Base-by-base conservation (phyloP, 2,797 vertebrate genomes). In the Valencia hispanica region DNA sequence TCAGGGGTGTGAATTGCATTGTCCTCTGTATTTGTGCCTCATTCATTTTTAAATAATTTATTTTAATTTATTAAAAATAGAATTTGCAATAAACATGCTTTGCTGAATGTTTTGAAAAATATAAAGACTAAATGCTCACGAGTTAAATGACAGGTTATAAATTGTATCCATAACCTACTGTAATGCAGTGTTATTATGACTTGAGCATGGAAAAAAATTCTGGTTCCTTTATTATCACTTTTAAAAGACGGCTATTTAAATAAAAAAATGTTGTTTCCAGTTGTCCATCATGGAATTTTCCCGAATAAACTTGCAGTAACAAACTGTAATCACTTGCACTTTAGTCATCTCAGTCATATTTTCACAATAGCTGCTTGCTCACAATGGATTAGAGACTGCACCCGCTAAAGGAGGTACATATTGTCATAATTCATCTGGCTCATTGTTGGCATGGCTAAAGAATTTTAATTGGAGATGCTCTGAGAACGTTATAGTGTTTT, bases 391-490 rank as follows among this genome's bases (percentile, higher is more conserved):
- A 76, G 68, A 79, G 55, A 84, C 73, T 80, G 53, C 59, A 74
- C 68, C 75, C 73, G 79, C 84, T 83, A 82, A 84, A 91, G 70
- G 78, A 87, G 84, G 50, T 72, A 51, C 0, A 25, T 78, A 81
- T 89, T 90, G 88, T 92, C 85, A 87, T 89, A 86, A 91, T 92
- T 91, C 79, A 86, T 92, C 92, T 90, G 87, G 81, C 72, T 89
- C 51, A 75, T 74, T 84, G 87, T 91, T 91, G 80, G 75, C 74
- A 91, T 87, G 89, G 88, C 89, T 83, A 84, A 91, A 91, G 82
- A 86, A 92, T 93, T 94, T 94, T 94, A 95, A 96, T 96, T 96
- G 93, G 90, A 92, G 86, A 88, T 69, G 68, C 87, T 94, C 86
- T 91, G 89, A 92, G 86, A 77, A 86, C 90, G 87, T 90, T 84